Evolutionary conservation across 1,140 invertebrate genomes (phyloP).

Genomic region (Leptopilina clavipes): DNA sequence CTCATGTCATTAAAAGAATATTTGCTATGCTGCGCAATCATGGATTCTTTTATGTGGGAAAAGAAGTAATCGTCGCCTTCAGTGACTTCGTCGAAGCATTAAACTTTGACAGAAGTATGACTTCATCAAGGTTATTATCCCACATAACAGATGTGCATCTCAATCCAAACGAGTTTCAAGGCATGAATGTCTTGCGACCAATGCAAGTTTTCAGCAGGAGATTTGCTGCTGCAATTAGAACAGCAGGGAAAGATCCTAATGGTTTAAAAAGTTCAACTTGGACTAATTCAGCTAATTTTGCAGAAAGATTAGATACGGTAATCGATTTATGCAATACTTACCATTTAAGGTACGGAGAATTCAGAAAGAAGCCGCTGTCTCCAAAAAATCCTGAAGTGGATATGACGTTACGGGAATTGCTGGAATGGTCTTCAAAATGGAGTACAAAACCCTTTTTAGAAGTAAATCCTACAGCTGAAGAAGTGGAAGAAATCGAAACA

Average conservation of each 20-base stretch:
- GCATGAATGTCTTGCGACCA: slow-evolving; percentile 50
- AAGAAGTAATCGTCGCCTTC: slow-evolving; percentile 43
- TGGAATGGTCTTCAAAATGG: slow-evolving; percentile 45
- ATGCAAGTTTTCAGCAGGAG: slow-evolving; percentile 47
- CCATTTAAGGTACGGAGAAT: slow-evolving; percentile 31
- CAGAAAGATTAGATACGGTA: slow-evolving; percentile 43
- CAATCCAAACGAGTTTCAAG: slow-evolving; percentile 46
- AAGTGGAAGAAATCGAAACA: too few relatives aligned
- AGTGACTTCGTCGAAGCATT: slow-evolving; percentile 48
- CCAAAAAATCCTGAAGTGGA: slow-evolving; percentile 42
- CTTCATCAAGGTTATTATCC: too few relatives aligned
- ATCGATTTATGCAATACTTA: slow-evolving; percentile 47
- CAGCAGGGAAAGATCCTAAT: slow-evolving; percentile 37
- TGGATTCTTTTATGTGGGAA: slow-evolving; percentile 38
- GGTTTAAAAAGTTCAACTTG: slow-evolving; percentile 39
- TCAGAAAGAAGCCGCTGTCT: slow-evolving; percentile 42
- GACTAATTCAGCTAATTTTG: slow-evolving; percentile 43
- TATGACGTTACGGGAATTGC: slow-evolving; percentile 38
- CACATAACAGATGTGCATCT: too few relatives aligned
- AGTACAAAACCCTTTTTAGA: slow-evolving; percentile 5
- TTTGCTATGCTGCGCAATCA: slow-evolving; percentile 40
- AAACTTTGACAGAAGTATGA: slow-evolving; percentile 37
- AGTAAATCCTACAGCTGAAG: neutral
- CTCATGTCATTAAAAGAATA: slow-evolving; percentile 50
- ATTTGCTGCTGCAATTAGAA: slow-evolving; percentile 41